phyloP scores from a whole-genome alignment of 2,113 vertebrate genomes.

The Passer domesticus region DNA sequence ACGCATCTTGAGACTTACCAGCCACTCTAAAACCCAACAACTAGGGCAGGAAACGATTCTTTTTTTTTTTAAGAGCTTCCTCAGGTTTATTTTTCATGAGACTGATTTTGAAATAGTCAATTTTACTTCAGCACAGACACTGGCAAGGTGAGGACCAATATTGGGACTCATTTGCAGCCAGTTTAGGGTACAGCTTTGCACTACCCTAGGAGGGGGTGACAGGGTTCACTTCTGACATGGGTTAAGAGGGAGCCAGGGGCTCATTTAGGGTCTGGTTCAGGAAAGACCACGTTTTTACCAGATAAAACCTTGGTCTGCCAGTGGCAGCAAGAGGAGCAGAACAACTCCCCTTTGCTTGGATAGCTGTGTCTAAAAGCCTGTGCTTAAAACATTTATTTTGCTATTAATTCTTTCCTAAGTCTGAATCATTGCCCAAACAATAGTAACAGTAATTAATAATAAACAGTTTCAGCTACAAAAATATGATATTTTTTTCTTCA shows the following conservation, averaged over 20 bases:
- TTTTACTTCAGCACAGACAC: background rate
- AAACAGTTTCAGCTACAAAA: background rate
- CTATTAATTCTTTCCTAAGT: background rate
- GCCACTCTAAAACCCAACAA: background rate
- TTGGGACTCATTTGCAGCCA: background rate
- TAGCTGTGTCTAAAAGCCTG: background rate
- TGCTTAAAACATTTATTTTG: background rate
- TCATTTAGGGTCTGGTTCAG: background rate
- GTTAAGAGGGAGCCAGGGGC: background rate
- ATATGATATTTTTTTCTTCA: background rate
- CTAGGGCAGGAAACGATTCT: background rate
- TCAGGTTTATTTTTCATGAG: background rate
- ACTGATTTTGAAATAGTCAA: background rate
- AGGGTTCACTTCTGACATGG: background rate
- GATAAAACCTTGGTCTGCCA: background rate
- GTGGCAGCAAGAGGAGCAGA: background rate
- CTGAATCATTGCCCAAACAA: background rate
- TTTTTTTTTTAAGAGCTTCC: background rate
- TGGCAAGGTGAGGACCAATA: background rate
- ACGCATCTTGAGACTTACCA: background rate
- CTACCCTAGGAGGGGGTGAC: background rate
- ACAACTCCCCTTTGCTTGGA: background rate
- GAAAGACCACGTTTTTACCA: rapidly evolving
- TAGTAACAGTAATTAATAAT: background rate
- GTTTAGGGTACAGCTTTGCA: background rate